Evolutionary conservation across 2,888 invertebrate genomes (phyloP).

Genomic region (Strigamia transsilvanica): DNA sequence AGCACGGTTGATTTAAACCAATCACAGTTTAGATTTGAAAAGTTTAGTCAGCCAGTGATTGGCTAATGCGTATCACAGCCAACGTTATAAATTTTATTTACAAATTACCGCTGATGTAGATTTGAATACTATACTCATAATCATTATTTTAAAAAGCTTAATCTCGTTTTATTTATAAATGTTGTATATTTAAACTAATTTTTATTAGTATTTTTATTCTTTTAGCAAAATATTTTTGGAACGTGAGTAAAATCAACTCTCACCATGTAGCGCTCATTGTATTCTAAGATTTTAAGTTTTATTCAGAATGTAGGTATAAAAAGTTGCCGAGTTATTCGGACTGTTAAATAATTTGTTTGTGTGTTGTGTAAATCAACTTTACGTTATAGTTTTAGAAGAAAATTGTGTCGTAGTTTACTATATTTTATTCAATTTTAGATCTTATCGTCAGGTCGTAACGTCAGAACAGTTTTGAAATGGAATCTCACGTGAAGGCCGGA

Average conservation of each 20-base stretch:
- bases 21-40: not conserved
- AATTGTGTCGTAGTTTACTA: no score
- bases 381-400: no score
- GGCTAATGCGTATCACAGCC: not conserved
- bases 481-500: slow-evolving; percentile 56
- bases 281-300: not conserved
- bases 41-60: not conserved
- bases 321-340: not conserved
- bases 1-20: no score
- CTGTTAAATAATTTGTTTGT: not conserved
- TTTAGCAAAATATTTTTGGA: no score
- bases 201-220: not conserved
- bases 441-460: not conserved
- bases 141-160: no score
- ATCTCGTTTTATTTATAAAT: no score
- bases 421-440: not conserved
- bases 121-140: not conserved
- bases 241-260: not conserved
- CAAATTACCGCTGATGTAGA: not conserved
- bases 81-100: not conserved
- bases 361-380: no score
- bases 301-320: not conserved
- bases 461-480: slow-evolving; percentile 29
- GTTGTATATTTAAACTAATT: not conserved
- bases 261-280: not conserved